Evolutionary conservation across 2,888 invertebrate species (phyloP).

Genomic region (Lagria hirta): DNA sequence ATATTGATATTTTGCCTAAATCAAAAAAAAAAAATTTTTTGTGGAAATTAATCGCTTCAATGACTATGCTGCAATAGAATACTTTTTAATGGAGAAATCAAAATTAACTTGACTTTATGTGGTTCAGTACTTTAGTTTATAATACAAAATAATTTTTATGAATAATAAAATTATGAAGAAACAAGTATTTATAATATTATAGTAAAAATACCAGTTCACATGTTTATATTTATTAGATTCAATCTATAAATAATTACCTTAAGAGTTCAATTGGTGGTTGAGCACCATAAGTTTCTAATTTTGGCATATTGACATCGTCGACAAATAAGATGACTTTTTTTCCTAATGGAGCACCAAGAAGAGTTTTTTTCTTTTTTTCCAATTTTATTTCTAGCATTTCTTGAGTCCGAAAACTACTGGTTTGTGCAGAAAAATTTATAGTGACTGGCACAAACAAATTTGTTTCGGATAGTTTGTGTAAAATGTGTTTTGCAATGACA

Average conservation of each 20-base stretch:
- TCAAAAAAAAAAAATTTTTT: too few relatives aligned
- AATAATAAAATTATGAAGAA: too few relatives aligned
- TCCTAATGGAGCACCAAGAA: conserved; percentile 79
- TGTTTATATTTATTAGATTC: too few relatives aligned
- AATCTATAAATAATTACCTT: conserved; percentile 59
- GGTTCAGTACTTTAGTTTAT: too few relatives aligned
- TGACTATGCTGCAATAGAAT: too few relatives aligned
- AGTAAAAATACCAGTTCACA: too few relatives aligned
- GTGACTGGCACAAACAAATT: conserved; percentile 72
- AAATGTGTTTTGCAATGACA: conserved; percentile 74
- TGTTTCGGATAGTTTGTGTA: conserved; percentile 64
- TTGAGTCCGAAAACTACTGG: conserved; percentile 79
- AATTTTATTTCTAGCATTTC: conserved; percentile 84
- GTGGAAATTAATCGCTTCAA: too few relatives aligned
- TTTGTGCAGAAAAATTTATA: conserved; percentile 90
- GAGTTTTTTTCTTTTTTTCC: conserved; percentile 77
- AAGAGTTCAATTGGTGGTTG: conserved; percentile 90
- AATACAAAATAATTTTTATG: too few relatives aligned
- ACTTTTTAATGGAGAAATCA: too few relatives aligned
- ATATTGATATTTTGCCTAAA: too few relatives aligned
- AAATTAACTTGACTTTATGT: too few relatives aligned
- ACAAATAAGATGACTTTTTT: conserved; percentile 84
- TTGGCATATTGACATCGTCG: conserved; percentile 93
- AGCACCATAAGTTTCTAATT: conserved; percentile 82
- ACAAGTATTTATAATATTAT: too few relatives aligned